These are phyloP conservation scores for Elephantulus edwardii DNA, from an alignment of 2,113 vertebrate species.

Conservation along the genomic window DNA sequence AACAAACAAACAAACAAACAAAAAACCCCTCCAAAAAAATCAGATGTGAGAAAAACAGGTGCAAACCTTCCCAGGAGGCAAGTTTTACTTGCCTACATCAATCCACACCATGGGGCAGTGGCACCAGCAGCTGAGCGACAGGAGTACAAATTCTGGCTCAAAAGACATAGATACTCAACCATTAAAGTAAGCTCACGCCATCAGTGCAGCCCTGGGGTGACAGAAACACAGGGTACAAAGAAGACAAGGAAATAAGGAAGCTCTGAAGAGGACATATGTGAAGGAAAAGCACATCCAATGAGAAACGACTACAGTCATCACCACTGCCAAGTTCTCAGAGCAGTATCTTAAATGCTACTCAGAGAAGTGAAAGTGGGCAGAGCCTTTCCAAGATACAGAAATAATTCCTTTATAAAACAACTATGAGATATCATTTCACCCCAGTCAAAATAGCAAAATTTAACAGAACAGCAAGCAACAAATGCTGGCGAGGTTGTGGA, in stretches of 20 bases:
- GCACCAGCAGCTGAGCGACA: background rate
- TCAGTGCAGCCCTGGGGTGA: background rate
- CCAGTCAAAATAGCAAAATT: no score
- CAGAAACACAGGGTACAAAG: background rate
- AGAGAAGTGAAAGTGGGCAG: background rate
- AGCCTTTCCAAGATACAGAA: background rate
- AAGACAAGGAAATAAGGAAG: conserved; percentile 1
- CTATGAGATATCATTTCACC: no score
- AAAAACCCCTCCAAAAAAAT: background rate
- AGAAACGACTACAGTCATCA: background rate
- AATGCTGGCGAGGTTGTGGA: no score
- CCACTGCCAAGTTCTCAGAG: background rate
- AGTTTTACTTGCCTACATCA: background rate
- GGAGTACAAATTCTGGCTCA: background rate
- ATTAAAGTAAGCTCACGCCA: background rate
- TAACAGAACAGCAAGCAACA: no score
- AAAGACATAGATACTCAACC: background rate
- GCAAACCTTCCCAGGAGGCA: background rate
- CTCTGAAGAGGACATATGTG: background rate
- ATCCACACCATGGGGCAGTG: background rate
- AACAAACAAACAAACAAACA: no score
- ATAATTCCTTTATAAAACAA: background rate
- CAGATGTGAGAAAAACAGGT: background rate
- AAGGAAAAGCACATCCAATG: background rate
- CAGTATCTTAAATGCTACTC: background rate